Base-by-base conservation (phyloP, 2,113 vertebrate genomes). In the Clinocottus analis region DNA sequence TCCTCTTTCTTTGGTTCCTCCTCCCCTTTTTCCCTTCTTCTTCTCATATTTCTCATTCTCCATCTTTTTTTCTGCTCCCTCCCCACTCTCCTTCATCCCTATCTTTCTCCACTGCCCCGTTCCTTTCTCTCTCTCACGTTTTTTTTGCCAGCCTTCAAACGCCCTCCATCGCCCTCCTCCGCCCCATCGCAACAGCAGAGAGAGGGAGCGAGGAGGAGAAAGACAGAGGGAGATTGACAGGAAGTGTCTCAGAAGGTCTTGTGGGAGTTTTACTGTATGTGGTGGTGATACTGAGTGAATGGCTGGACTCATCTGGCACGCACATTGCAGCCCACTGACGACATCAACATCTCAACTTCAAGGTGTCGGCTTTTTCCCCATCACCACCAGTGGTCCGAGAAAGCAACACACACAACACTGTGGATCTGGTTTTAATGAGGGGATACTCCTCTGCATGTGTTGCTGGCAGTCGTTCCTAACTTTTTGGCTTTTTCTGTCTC, bases 251-350 rank as follows among this genome's bases (percentile, higher is more conserved):
- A 63, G 43, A 76, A 29, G 47, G 56, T 39, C 51, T 69, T 53
- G 12, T 39, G 59, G 63, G 62, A 72, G 67, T 64, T 41, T 29
- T 17, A 69, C 72, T 82, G 75, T 82, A 72, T 58, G 43, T 0
- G 29, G 56, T 94, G 90, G 49, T 7, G 68, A 83, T 81, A 23
- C 27, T 23, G 55, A 85, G 68, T 12, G 14, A 39, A 47, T 1
- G 21, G 55, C 29, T 7, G 7, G 60, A 45, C 72, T 93, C 90
- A 93, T 89, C 82, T 92, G 90, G 91, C 60, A 27, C 3, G 19
- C 85, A 93, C 77, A 91, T 80, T 89, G 80, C 80, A 55, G 76
- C 64, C 37, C 47, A 56, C 27, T 74, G 75, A 88, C 45, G 79
- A 65, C 53, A 81, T 75, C 67, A 0, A 41, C 47, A 69, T 83